phyloP scores from a whole-genome alignment of 2,888 invertebrate species.

The Octonoba sinensis region DNA sequence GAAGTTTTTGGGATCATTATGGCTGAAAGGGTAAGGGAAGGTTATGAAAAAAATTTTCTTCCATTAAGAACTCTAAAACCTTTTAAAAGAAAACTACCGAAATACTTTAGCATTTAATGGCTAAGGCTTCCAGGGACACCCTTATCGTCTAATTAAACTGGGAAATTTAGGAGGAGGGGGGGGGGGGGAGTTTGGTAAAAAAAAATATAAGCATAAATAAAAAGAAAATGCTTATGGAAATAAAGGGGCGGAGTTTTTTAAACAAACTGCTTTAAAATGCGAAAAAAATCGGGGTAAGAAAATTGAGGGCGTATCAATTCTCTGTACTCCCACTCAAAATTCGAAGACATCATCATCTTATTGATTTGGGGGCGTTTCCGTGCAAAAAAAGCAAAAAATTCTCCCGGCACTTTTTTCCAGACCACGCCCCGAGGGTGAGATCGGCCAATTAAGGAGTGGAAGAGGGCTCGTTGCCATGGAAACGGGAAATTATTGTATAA shows the following conservation, averaged over 20 bases:
- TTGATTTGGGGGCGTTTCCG: slow-evolving; percentile 43
- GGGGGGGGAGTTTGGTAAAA: slow-evolving; percentile 8
- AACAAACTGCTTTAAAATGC: slow-evolving; percentile 60
- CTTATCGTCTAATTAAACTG: slow-evolving; percentile 57
- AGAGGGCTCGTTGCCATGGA: slow-evolving; percentile 8
- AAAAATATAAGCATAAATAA: slow-evolving; percentile 4
- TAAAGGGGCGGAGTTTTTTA: slow-evolving; percentile 55
- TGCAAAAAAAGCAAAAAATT: slow-evolving; percentile 32
- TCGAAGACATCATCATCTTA: slow-evolving; percentile 28
- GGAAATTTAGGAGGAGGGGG: slow-evolving; percentile 24
- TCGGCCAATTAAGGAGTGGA: slow-evolving; percentile 41
- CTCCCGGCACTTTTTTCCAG: slow-evolving; percentile 51
- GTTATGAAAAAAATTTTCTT: slow-evolving; percentile 19
- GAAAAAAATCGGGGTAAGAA: slow-evolving; percentile 15
- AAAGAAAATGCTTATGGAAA: slow-evolving; percentile 3
- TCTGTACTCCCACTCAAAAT: slow-evolving; percentile 20
- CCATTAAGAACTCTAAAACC: slow-evolving; percentile 49
- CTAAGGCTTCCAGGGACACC: slow-evolving; percentile 29
- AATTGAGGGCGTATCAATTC: slow-evolving; percentile 25
- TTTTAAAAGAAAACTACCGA: slow-evolving; percentile 33
- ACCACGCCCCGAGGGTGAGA: slow-evolving; percentile 47
- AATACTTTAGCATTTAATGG: slow-evolving; percentile 57
- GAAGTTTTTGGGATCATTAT: slow-evolving; percentile 3
- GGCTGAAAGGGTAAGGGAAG: not conserved
- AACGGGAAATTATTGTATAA: slow-evolving; percentile 20